Evolutionary conservation across 2,113 vertebrate genomes (phyloP).

Genomic region (Strigops habroptila): DNA sequence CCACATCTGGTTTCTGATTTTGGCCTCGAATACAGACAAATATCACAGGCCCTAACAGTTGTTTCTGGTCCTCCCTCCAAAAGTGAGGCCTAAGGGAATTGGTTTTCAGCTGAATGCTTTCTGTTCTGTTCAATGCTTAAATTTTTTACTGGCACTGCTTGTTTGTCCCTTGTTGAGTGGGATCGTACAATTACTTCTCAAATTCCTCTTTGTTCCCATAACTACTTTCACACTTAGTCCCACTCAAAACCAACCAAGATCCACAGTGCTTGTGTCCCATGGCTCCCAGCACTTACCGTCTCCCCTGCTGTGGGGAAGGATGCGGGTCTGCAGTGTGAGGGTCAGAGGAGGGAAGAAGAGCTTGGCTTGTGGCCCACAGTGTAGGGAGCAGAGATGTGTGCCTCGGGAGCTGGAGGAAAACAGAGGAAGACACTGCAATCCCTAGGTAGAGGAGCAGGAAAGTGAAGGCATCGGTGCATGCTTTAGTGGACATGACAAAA

Average conservation of each 20-base stretch:
- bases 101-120: not conserved
- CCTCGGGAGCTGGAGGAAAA: not conserved
- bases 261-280: not conserved
- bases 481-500: not conserved
- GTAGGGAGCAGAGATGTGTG: not conserved
- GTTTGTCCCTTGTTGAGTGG: not conserved
- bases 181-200: not conserved
- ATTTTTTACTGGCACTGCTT: not conserved
- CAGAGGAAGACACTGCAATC: not conserved
- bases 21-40: not conserved
- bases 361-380: not conserved
- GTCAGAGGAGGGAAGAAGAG: not conserved
- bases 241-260: not conserved
- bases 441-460: not conserved
- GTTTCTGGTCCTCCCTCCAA: not conserved
- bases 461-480: not conserved
- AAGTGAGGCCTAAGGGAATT: not conserved
- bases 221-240: not conserved
- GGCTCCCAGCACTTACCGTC: not conserved
- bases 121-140: not conserved
- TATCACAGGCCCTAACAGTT: not conserved
- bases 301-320: not conserved
- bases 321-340: not conserved
- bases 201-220: not conserved
- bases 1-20: conserved; percentile 34